phyloP scores from a whole-genome alignment of 1,140 invertebrate genomes.

The Bombus polaris region DNA sequence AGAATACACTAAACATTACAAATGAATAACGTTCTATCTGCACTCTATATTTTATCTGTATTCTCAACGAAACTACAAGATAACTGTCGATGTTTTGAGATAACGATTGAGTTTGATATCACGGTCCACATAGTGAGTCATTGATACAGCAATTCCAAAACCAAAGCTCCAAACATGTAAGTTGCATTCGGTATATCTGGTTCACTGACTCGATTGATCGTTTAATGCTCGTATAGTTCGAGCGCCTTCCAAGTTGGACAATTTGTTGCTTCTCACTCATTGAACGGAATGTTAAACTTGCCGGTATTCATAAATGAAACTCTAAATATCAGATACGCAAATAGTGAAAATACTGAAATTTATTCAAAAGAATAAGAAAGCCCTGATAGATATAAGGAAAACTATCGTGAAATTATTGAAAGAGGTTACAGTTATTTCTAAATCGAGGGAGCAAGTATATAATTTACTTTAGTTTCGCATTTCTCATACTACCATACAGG shows the following conservation, averaged over 20 bases:
- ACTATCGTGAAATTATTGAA: no score
- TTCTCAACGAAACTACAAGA: background rate
- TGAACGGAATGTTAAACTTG: background rate
- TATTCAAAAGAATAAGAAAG: no score
- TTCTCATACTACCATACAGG: no score
- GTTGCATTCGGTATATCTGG: background rate
- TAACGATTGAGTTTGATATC: background rate
- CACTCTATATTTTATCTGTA: no score
- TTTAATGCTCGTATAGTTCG: background rate
- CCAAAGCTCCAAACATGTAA: background rate
- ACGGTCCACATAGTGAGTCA: background rate
- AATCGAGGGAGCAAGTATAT: no score
- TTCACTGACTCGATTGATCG: slow-evolving; percentile 18
- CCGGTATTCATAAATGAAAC: background rate
- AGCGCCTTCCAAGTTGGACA: background rate
- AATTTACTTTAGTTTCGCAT: no score
- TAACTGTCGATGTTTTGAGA: background rate
- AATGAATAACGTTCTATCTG: no score
- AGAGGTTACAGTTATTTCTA: no score
- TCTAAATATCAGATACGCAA: background rate
- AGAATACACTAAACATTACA: no score
- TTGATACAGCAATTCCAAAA: background rate
- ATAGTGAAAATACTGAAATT: background rate
- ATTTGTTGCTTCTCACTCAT: background rate
- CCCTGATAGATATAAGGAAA: no score